Percentiles rank a stretch among this genome's conserved stretches.
phyloP scores from a whole-genome alignment of 2,113 vertebrate genomes.

The Centropus unirufus region DNA sequence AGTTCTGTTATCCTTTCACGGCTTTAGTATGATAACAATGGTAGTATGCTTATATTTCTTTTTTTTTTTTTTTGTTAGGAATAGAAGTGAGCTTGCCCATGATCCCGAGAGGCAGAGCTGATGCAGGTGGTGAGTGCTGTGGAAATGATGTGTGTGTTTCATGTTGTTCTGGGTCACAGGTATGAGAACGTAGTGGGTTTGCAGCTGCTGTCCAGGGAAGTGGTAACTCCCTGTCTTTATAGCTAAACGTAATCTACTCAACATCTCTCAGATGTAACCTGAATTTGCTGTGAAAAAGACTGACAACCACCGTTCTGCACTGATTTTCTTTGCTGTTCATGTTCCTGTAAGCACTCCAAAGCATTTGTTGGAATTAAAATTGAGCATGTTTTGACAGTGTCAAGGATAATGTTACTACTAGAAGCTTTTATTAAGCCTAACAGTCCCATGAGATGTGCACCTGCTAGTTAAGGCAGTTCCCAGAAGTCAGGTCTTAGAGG shows the following conservation, averaged over 20 bases:
- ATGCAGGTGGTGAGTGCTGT: not conserved
- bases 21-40: not conserved
- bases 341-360: not conserved
- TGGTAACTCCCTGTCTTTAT: not conserved
- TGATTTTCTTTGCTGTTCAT: not conserved
- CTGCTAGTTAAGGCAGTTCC: not conserved
- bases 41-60: not conserved
- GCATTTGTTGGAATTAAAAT: not conserved
- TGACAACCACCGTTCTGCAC: not conserved
- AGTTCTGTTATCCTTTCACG: not conserved
- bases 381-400: not conserved
- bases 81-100: not conserved
- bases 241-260: not conserved
- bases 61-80: not conserved
- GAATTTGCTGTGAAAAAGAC: not conserved
- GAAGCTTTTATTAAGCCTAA: not conserved
- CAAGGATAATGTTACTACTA: not conserved
- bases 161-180: not conserved
- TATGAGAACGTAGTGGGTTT: not conserved
- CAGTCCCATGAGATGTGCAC: accelerated
- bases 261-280: not conserved
- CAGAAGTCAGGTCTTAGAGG: not conserved
- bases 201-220: not conserved
- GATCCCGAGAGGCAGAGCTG: accelerated
- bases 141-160: accelerated